These are phyloP conservation scores for Myrmecobius fasciatus DNA, from an alignment of 2,113 vertebrate species.

Conservation along the genomic window DNA sequence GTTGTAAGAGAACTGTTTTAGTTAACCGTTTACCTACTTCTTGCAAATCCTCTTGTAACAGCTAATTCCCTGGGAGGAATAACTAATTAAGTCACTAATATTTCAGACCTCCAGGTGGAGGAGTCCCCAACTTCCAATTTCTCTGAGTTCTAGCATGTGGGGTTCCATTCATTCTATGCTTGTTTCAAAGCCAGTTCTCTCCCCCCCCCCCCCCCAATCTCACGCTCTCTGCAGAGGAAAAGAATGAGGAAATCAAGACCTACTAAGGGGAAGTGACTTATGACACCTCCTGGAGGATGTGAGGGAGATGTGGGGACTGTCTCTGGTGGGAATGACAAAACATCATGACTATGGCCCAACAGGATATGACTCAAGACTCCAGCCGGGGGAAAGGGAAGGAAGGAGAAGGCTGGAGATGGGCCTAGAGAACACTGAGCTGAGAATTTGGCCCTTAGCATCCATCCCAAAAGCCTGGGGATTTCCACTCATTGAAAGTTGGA, in stretches of 20 bases:
- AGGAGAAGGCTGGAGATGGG: neutral
- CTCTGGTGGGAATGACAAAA: neutral
- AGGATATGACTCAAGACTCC: slow-evolving; percentile 5
- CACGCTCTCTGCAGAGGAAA: neutral
- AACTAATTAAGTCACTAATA: neutral
- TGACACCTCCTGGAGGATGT: neutral
- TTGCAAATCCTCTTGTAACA: neutral
- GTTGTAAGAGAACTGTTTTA: neutral
- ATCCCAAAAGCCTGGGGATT: neutral
- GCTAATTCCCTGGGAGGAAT: neutral
- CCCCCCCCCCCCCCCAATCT: too few species aligned
- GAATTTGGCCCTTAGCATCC: neutral
- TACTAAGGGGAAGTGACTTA: neutral
- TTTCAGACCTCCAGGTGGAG: neutral
- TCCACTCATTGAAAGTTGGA: neutral
- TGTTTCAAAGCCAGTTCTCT: neutral
- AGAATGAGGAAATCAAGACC: neutral
- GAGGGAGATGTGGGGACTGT: neutral
- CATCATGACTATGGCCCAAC: neutral
- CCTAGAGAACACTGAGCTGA: neutral
- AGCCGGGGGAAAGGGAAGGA: neutral
- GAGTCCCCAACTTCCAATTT: neutral
- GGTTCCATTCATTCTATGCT: neutral
- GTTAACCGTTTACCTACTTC: neutral
- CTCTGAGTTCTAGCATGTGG: neutral